Conservation (phyloP, 2,113 vertebrate genomes). For the Cynopterus brachyotis region DNA sequence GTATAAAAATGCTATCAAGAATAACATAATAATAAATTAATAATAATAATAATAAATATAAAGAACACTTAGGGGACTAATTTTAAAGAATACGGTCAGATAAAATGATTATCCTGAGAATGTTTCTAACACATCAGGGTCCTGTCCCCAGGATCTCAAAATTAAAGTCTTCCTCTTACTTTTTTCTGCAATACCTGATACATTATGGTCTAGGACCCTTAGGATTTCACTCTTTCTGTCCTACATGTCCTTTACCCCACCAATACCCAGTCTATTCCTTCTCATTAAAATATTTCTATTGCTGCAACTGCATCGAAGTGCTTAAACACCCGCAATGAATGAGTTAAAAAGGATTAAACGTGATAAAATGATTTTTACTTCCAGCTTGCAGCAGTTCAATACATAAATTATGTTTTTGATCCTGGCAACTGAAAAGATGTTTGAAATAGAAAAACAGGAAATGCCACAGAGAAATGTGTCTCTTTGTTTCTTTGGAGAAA, state of each 20-base stretch:
- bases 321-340: conserved; percentile 26
- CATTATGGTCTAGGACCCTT: not conserved
- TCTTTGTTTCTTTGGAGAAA: conserved; percentile 72
- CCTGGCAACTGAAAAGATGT: conserved; percentile 71
- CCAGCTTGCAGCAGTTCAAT: conserved; percentile 49
- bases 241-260: not conserved
- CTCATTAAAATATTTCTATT: not conserved
- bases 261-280: not conserved
- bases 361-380: conserved; percentile 63
- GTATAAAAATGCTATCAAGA: too few relatives aligned
- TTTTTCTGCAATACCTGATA: not conserved
- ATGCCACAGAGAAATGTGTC: conserved; percentile 72
- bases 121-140: not conserved
- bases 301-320: not conserved
- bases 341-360: conserved; percentile 66
- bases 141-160: not conserved
- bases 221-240: not conserved
- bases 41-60: not conserved
- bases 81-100: not conserved
- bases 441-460: conserved; percentile 76
- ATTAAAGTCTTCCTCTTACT: not conserved
- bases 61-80: not conserved
- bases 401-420: conserved; percentile 72
- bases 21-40: too few relatives aligned
- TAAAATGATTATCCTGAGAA: not conserved